Conservation (phyloP, 2,888 invertebrate genomes). For the Eupithecia inturbata region DNA sequence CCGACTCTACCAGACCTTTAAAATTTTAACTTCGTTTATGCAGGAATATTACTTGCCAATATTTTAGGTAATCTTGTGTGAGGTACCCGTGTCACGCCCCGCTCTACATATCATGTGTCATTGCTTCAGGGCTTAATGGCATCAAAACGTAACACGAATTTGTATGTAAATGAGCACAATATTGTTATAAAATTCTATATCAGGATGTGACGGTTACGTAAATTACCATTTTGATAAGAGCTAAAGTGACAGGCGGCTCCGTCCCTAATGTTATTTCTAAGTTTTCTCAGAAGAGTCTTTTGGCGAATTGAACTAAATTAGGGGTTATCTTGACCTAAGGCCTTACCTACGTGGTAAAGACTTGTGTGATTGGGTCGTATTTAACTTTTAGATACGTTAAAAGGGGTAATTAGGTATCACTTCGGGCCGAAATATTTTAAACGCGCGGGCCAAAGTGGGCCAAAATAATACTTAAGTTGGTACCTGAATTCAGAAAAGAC, state of each 20-base stretch:
- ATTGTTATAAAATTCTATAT: constrained; percentile 40
- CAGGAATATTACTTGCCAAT: constrained; percentile 9
- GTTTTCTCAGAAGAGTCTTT: constrained; percentile 18
- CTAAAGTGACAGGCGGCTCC: constrained; percentile 33
- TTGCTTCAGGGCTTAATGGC: constrained; percentile 12
- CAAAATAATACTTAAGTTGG: no score
- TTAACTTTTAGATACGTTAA: not conserved
- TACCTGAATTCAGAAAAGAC: no score
- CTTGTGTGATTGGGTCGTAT: not conserved
- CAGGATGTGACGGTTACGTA: constrained; percentile 25
- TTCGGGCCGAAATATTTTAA: not conserved
- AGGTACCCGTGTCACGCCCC: not conserved
- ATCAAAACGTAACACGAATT: constrained; percentile 30
- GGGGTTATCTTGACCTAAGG: constrained; percentile 1
- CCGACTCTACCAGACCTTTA: not conserved
- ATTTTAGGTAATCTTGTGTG: constrained; percentile 2
- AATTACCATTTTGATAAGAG: constrained; percentile 39
- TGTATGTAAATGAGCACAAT: constrained; percentile 36
- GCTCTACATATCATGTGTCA: constrained; percentile 23
- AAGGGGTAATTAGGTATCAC: not conserved
- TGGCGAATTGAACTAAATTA: constrained; percentile 6
- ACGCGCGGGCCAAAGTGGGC: no score
- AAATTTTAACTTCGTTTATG: not conserved
- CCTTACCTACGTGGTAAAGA: not conserved
- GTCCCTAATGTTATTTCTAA: constrained; percentile 23